Percentiles rank a stretch among this genome's conserved stretches.
Conservation (phyloP, 1,140 invertebrate species). For the Camponotus vicinus region DNA sequence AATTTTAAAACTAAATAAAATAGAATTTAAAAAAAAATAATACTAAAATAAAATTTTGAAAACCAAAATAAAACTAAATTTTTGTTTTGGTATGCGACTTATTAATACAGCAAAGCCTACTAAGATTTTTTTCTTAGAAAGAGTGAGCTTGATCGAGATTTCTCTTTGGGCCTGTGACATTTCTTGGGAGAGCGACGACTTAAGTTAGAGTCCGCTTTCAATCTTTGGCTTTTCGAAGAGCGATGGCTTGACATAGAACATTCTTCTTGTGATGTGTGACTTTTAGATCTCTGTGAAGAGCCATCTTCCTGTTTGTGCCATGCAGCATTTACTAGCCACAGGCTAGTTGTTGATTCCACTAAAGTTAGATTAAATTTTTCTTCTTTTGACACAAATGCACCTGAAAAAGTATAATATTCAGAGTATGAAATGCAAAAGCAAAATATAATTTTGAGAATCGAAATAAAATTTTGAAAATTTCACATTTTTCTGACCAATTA, state of each 20-base stretch:
- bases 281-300: constrained; percentile 3
- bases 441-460: not conserved
- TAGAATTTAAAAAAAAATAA: not conserved
- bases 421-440: not conserved
- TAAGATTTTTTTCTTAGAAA: not conserved
- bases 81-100: not conserved
- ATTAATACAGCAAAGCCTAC: not conserved
- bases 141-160: too few relatives aligned
- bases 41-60: not conserved
- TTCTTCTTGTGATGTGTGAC: not conserved
- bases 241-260: not conserved
- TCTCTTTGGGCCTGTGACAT: not conserved
- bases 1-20: too few relatives aligned
- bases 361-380: not conserved
- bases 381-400: not conserved
- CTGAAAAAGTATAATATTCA: constrained; percentile 4
- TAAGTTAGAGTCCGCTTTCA: not conserved
- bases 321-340: not conserved
- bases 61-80: not conserved
- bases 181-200: not conserved
- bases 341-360: not conserved
- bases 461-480: not conserved
- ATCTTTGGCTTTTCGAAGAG: not conserved
- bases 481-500: not conserved
- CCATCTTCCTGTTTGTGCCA: not conserved